Conservation (phyloP, 2,888 invertebrate species). For the Busseola fusca region DNA sequence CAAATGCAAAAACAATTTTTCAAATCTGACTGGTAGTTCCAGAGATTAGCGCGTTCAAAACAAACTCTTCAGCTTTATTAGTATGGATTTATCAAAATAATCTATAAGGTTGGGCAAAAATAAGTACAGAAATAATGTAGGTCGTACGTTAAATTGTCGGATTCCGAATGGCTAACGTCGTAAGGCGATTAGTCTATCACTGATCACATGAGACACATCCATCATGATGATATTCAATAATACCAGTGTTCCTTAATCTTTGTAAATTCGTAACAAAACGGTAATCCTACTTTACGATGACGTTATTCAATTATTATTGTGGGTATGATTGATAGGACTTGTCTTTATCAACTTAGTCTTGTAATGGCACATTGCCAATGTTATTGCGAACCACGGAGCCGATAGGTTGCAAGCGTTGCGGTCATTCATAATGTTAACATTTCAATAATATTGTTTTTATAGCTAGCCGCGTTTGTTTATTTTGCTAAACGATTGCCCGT, state of each 20-base stretch:
- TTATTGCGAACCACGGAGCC: constrained; percentile 46
- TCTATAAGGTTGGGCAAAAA: constrained; percentile 42
- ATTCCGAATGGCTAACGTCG: constrained; percentile 18
- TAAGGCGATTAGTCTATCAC: constrained; percentile 40
- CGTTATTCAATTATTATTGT: constrained; percentile 46
- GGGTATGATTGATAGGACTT: constrained; percentile 41
- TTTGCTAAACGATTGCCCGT: too few species aligned
- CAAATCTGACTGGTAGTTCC: too few species aligned
- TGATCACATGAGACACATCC: constrained; percentile 34
- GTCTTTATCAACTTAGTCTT: constrained; percentile 44
- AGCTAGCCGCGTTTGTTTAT: constrained; percentile 25
- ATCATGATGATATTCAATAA: constrained; percentile 46
- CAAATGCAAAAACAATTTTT: too few species aligned
- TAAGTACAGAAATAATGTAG: constrained; percentile 33
- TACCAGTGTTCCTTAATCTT: constrained; percentile 32
- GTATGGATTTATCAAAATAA: background rate
- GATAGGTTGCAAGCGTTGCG: constrained; percentile 34
- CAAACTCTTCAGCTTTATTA: background rate
- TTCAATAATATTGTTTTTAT: constrained; percentile 54
- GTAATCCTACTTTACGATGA: constrained; percentile 44
- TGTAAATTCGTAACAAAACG: constrained; percentile 45
- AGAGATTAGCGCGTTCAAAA: too few species aligned
- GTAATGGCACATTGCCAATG: constrained; percentile 63
- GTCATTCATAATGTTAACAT: constrained; percentile 47
- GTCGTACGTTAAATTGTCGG: constrained; percentile 15